Percentiles rank a stretch among this genome's conserved stretches.
phyloP scores from a whole-genome alignment of 1,140 invertebrate genomes.

The Stegodyphus dumicola region DNA sequence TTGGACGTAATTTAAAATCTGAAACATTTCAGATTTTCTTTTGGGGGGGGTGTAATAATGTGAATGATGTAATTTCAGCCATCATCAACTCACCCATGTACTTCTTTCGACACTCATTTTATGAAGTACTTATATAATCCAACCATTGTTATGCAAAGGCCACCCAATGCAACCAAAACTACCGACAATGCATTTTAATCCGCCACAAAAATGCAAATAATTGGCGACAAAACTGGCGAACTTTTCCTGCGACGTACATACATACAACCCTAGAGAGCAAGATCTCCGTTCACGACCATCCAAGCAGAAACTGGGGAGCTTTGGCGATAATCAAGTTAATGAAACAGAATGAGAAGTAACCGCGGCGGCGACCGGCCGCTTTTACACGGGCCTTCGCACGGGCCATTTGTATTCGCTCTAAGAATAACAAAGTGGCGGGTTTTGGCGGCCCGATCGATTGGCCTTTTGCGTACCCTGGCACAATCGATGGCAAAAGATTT shows the following conservation, averaged over 20 bases:
- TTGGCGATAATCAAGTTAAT: conserved; percentile 61
- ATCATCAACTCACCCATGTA: too few relatives aligned
- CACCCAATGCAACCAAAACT: too few relatives aligned
- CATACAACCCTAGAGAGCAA: background rate
- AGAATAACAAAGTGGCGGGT: conserved; percentile 59
- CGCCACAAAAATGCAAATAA: background rate
- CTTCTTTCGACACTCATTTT: too few relatives aligned
- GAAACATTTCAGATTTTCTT: too few relatives aligned
- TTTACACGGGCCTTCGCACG: conserved; percentile 20
- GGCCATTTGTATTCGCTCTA: conserved; percentile 47
- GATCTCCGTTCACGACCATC: conserved; percentile 6
- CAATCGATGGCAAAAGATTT: conserved; percentile 36
- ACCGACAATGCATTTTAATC: too few relatives aligned
- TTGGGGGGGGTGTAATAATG: too few relatives aligned
- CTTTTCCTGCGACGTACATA: background rate
- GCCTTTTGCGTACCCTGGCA: background rate
- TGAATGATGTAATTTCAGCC: too few relatives aligned
- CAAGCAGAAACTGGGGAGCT: conserved; percentile 54
- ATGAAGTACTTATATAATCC: too few relatives aligned
- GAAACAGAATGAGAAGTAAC: conserved; percentile 61
- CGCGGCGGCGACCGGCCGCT: conserved; percentile 53
- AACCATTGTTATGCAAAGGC: too few relatives aligned
- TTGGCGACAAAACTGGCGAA: background rate
- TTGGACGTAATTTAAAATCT: too few relatives aligned
- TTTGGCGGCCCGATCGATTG: conserved; percentile 12